A percentile compares a stretch with the other conserved stretches of the same genome.
Conservation (phyloP, 2,888 invertebrate genomes). For the Ophion slaviceki region DNA sequence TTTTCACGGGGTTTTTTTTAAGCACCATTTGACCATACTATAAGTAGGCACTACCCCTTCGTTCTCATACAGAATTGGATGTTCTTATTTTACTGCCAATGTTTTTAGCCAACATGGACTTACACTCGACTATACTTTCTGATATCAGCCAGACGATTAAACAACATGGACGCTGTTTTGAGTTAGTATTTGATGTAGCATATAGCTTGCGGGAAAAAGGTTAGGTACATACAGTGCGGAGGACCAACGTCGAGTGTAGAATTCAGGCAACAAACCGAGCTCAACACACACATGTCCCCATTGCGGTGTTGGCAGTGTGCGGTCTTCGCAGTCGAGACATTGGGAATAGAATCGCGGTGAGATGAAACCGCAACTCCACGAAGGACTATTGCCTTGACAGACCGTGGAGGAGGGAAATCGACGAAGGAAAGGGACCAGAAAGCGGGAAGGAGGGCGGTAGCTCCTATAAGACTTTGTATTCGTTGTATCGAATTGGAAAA, state of each 20-base stretch:
- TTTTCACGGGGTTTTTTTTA: too few relatives aligned
- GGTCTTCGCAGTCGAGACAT: conserved; percentile 22
- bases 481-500: conserved; percentile 1
- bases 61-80: background rate
- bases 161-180: background rate
- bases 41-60: too few relatives aligned
- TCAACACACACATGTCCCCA: conserved; percentile 17
- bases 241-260: background rate
- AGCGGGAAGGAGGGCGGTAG: background rate
- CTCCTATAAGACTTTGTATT: background rate
- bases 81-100: background rate
- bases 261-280: conserved; percentile 20
- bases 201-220: background rate
- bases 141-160: conserved; percentile 21
- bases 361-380: conserved; percentile 41
- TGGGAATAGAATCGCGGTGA: conserved; percentile 45
- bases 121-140: background rate
- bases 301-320: background rate
- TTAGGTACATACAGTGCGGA: background rate
- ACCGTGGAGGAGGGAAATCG: background rate
- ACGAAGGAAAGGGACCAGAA: too few relatives aligned
- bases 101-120: background rate
- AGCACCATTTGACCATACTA: too few relatives aligned
- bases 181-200: conserved; percentile 17
- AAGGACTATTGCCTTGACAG: conserved; percentile 32